These are phyloP conservation scores for Netelia fuscicornis DNA, from an alignment of 2,888 invertebrate species.

Conservation along the genomic window DNA sequence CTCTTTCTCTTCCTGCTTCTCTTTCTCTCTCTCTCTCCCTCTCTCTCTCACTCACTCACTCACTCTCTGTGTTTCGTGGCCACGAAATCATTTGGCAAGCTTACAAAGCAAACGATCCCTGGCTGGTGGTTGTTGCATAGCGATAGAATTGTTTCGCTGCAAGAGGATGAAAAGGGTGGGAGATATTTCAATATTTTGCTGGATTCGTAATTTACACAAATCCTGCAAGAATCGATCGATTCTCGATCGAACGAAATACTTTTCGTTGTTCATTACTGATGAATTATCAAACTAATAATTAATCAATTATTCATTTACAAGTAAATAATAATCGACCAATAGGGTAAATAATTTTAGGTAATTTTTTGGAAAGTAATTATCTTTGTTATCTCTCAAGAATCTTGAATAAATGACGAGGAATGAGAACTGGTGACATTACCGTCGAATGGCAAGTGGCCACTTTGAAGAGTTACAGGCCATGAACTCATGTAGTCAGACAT, in stretches of 20 bases:
- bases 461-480: constrained; percentile 18
- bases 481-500: constrained; percentile 22
- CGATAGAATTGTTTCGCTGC: not conserved
- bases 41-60: not conserved
- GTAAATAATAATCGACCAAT: too few species aligned
- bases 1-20: constrained; percentile 10
- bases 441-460: constrained; percentile 9
- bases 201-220: too few species aligned
- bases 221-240: too few species aligned
- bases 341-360: not conserved
- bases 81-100: constrained; percentile 47
- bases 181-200: not conserved
- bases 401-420: not conserved
- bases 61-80: constrained; percentile 2
- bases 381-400: not conserved
- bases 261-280: too few species aligned
- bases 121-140: not conserved
- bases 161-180: not conserved
- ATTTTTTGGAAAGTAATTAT: not conserved
- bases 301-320: too few species aligned
- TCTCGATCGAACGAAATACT: too few species aligned
- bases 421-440: not conserved
- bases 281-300: too few species aligned
- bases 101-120: constrained; percentile 53
- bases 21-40: not conserved